These are phyloP conservation scores for Danio choprae DNA, from an alignment of 2,797 vertebrate species.

Conservation along the genomic window DNA sequence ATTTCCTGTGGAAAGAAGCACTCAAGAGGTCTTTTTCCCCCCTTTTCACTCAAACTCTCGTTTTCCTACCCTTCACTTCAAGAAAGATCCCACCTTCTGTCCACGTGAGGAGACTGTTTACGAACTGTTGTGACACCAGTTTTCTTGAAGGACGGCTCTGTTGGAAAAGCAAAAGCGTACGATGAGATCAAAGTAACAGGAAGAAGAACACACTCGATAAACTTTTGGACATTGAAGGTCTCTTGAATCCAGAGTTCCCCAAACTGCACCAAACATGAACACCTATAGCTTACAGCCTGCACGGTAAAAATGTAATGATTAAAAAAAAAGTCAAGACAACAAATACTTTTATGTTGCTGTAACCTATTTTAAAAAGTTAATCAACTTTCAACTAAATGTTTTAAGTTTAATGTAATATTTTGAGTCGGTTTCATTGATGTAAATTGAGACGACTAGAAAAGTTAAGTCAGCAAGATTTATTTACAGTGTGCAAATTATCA, in stretches of 20 bases:
- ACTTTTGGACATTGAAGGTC: not conserved
- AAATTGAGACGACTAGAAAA: too few species aligned
- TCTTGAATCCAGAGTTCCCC: not conserved
- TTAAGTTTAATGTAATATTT: too few species aligned
- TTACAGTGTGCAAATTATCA: too few species aligned
- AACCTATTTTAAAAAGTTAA: too few species aligned
- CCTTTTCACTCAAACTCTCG: conserved; percentile 17
- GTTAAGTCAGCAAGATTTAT: too few species aligned
- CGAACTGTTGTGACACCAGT: conserved; percentile 49
- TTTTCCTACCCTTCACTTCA: conserved; percentile 29
- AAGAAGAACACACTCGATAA: conserved; percentile 4
- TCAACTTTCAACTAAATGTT: too few species aligned
- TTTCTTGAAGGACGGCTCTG: conserved; percentile 23
- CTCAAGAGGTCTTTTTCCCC: conserved; percentile 27
- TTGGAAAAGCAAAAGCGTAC: conserved; percentile 36
- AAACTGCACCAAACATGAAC: not conserved
- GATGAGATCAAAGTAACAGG: conserved; percentile 17
- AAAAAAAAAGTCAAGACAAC: too few species aligned
- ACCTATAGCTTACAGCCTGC: too few species aligned
- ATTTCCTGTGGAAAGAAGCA: conserved; percentile 27
- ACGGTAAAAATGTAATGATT: too few species aligned
- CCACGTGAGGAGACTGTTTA: conserved; percentile 56
- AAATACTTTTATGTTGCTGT: too few species aligned
- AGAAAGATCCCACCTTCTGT: conserved; percentile 26
- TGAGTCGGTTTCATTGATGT: too few species aligned